Evolutionary conservation across 2,113 vertebrate species (phyloP).

Genomic region (Mustela lutreola): DNA sequence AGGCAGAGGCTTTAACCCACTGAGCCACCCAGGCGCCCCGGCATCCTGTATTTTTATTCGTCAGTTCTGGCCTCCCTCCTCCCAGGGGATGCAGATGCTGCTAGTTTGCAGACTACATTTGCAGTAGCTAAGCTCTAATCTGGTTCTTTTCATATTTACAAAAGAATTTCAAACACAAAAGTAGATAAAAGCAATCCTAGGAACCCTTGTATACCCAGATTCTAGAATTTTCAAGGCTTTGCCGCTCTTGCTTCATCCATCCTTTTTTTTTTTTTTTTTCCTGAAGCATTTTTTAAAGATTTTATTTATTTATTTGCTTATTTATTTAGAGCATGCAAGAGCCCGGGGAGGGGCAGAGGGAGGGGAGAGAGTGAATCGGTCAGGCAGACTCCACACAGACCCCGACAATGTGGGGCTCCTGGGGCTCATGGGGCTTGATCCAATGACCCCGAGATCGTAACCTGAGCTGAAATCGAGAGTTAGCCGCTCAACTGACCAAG

Average conservation of each 20-base stretch:
- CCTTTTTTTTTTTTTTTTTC: not conserved
- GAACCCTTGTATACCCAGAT: not conserved
- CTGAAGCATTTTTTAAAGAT: not conserved
- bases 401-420: accelerated
- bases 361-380: not conserved
- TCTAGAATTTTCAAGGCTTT: constrained; percentile 12
- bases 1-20: no score
- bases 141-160: not conserved
- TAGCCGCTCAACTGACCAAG: not conserved
- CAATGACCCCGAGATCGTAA: not conserved
- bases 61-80: not conserved
- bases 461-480: not conserved
- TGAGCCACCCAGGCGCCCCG: no score
- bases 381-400: not conserved
- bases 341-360: not conserved
- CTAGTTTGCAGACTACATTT: not conserved
- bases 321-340: not conserved
- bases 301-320: not conserved
- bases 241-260: not conserved
- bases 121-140: not conserved
- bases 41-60: not conserved
- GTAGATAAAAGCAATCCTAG: not conserved
- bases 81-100: not conserved
- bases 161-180: not conserved
- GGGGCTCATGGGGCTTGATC: not conserved